Percentiles rank a stretch among this genome's conserved stretches.
These are phyloP conservation scores for Xiphydria camelus DNA, from an alignment of 2,888 invertebrate genomes.

Conservation along the genomic window DNA sequence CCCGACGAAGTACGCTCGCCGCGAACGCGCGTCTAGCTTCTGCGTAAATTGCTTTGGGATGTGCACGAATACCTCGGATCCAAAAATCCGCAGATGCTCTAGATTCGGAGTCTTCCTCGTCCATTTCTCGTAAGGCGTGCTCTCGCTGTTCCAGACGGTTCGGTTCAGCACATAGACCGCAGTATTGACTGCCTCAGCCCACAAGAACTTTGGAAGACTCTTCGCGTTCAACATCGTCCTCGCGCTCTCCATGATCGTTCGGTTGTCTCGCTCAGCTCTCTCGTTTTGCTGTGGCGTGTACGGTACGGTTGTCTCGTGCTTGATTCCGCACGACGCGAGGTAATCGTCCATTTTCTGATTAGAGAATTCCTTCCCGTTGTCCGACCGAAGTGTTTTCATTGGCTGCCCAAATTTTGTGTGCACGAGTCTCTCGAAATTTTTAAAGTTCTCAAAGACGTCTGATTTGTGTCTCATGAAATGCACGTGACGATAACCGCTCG, in stretches of 20 bases:
- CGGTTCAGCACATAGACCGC: too few relatives aligned
- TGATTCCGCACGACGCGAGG: too few relatives aligned
- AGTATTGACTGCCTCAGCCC: constrained; percentile 29
- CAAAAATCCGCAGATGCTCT: constrained; percentile 19
- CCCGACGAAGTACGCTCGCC: constrained; percentile 11
- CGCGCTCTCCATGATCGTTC: too few relatives aligned
- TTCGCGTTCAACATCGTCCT: too few relatives aligned
- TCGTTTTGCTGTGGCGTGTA: too few relatives aligned
- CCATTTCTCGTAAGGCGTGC: constrained; percentile 17
- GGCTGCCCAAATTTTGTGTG: constrained; percentile 8
- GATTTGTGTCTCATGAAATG: constrained; percentile 14
- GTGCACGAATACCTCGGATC: constrained; percentile 11
- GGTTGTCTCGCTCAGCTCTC: constrained; percentile 34
- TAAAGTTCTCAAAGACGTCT: constrained; percentile 14
- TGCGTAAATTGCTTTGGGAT: constrained; percentile 9
- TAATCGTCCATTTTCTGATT: constrained; percentile 7
- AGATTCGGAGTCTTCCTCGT: constrained; percentile 8
- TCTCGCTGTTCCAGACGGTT: constrained; percentile 3
- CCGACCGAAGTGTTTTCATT: too few relatives aligned
- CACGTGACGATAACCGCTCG: constrained; percentile 5
- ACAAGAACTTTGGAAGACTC: constrained; percentile 18
- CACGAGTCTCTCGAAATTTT: constrained; percentile 8
- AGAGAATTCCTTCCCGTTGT: constrained; percentile 6
- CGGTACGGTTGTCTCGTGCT: too few relatives aligned
- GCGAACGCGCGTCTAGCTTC: constrained; percentile 13